Evolutionary conservation across 2,797 vertebrate genomes (phyloP), one percentile per base, ranked within the genome.

Genomic region (Varecia variegata): DNA sequence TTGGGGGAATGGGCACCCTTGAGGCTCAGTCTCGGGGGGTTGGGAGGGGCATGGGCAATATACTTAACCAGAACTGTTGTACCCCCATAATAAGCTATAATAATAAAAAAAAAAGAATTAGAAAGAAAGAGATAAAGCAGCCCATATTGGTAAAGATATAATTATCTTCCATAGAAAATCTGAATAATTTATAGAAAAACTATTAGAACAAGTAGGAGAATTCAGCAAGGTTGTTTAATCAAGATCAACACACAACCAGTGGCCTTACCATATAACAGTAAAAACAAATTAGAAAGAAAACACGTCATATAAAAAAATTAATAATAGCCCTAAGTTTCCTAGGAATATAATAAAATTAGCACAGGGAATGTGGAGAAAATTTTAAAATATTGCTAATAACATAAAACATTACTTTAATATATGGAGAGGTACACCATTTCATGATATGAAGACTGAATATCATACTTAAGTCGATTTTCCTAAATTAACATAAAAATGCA

Each of bases 151-250:
- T 73, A 52, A 95, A 90, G 17, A 90, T 71, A 54, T 18, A 47
- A 88, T 71, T 38, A 47, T 65, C 50, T 90, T 60, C 62, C 81
- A 76, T 7, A 86, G 35, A 79, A 82, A 95, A 47, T 52, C 14
- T 86, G 25, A 95, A 62, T 79, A 82, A 95, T 77, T 65, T 52
- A 43, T 83, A 88, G 45, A 73, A 50, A 88, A 83, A 82, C 18
- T 82, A 54, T 83, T 88, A 71, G 52, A 80, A 94, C n/a, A 86
- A 86, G 43, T 56, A 86, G 47, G 76, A 73, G 23, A 93, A 93
- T 73, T 65, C n/a, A 79, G 21, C 65, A 95, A 91, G n/a, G 27
- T 52, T 73, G 62, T 54, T 79, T 17, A 82, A 93, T 79, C 25
- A 77, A 58, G 50, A 73, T 27, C 30, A 90, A 77, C 35, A 91